Conservation (phyloP, 2,888 invertebrate genomes). For the Protula sp. region DNA sequence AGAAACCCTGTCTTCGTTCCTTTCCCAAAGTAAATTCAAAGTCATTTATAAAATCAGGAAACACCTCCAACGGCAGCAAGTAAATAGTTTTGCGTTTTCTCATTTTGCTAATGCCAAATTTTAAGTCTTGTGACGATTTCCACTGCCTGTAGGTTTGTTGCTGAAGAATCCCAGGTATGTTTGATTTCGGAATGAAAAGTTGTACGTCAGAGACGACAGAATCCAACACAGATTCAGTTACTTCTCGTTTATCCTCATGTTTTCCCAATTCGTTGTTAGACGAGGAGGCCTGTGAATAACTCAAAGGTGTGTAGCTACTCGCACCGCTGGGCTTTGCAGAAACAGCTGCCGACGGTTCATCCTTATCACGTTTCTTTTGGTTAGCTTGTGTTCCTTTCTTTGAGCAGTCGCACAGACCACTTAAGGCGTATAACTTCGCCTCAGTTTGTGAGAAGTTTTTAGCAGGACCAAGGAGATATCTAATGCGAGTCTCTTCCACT, state of each 20-base stretch:
- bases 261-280: no score
- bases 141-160: conserved; percentile 39
- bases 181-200: conserved; percentile 4
- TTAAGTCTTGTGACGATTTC: conserved; percentile 31
- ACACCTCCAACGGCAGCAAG: conserved; percentile 38
- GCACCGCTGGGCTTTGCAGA: background rate
- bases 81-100: conserved; percentile 32
- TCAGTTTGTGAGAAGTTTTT: background rate
- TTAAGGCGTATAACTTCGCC: background rate
- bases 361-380: background rate
- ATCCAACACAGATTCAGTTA: background rate
- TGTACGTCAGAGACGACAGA: background rate
- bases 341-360: background rate
- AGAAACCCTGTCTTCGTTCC: conserved; percentile 9
- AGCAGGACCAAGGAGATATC: conserved; percentile 1
- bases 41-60: conserved; percentile 36
- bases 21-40: conserved; percentile 12
- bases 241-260: no score
- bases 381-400: background rate
- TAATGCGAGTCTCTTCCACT: background rate
- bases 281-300: background rate
- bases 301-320: background rate
- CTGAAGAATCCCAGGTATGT: conserved; percentile 8
- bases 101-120: conserved; percentile 27
- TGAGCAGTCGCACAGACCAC: no score